These are phyloP conservation scores for Pedicia rivosa DNA, from an alignment of 2,888 invertebrate species.

Conservation along the genomic window DNA sequence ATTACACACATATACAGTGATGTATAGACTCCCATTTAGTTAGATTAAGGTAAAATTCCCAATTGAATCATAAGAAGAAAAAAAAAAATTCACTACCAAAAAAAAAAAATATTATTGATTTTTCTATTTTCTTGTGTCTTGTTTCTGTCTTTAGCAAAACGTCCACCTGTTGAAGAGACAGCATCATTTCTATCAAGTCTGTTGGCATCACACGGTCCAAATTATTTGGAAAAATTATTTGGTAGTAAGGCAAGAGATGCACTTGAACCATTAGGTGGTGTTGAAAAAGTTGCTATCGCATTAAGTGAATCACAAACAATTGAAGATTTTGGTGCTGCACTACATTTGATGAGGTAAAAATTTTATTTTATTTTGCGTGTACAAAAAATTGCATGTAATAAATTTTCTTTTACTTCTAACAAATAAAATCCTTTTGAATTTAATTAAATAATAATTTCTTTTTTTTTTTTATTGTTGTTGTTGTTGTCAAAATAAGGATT, in stretches of 20 bases:
- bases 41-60: no score
- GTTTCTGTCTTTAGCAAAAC: constrained; percentile 52
- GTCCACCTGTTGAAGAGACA: constrained; percentile 94
- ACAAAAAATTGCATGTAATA: not conserved
- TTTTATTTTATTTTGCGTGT: not conserved
- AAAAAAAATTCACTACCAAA: no score
- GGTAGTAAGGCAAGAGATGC: constrained; percentile 89
- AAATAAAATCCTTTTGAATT: not conserved
- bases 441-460: not conserved
- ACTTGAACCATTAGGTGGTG: constrained; percentile 79
- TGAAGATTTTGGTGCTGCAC: constrained; percentile 57
- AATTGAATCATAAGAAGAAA: no score
- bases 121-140: no score
- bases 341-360: constrained; percentile 30
- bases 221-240: constrained; percentile 91
- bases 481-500: no score
- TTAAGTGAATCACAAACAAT: constrained; percentile 87
- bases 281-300: constrained; percentile 90
- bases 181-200: constrained; percentile 88
- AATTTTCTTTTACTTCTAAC: no score
- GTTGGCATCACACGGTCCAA: constrained; percentile 87
- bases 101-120: no score
- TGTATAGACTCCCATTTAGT: constrained; percentile 8
- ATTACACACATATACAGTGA: no score
- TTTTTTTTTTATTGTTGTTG: no score